Conservation (phyloP, 2,797 vertebrate genomes). For the Clarias laeviceps region DNA sequence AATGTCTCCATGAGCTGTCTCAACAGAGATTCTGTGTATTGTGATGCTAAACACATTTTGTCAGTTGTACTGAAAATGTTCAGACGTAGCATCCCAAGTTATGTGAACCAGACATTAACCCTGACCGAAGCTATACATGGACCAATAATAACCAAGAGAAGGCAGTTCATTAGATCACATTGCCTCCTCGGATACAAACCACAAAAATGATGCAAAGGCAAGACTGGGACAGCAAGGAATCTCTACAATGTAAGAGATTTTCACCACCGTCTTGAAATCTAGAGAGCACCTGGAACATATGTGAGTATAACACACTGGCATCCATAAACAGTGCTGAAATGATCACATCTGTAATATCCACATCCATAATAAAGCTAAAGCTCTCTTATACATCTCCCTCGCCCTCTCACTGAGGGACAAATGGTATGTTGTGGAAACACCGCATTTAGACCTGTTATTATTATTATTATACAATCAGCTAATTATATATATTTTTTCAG, state of each 20-base stretch:
- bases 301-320: background rate
- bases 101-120: background rate
- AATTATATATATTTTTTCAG: background rate
- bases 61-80: background rate
- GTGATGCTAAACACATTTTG: background rate
- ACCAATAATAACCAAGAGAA: background rate
- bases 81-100: background rate
- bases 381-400: background rate
- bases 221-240: background rate
- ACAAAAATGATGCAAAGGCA: background rate
- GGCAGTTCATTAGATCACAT: background rate
- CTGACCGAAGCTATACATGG: background rate
- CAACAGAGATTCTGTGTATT: background rate
- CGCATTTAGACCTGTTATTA: background rate
- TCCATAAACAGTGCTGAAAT: background rate
- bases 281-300: background rate
- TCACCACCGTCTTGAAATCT: background rate
- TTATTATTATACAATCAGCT: slow-evolving; percentile 1
- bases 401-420: background rate
- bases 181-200: background rate
- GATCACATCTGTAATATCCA: background rate
- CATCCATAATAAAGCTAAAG: background rate
- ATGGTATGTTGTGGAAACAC: background rate
- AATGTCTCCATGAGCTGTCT: slow-evolving; percentile 5
- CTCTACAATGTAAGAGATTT: background rate